Conservation (phyloP, 2,888 invertebrate genomes). For the Reticulitermes lucifugus region DNA sequence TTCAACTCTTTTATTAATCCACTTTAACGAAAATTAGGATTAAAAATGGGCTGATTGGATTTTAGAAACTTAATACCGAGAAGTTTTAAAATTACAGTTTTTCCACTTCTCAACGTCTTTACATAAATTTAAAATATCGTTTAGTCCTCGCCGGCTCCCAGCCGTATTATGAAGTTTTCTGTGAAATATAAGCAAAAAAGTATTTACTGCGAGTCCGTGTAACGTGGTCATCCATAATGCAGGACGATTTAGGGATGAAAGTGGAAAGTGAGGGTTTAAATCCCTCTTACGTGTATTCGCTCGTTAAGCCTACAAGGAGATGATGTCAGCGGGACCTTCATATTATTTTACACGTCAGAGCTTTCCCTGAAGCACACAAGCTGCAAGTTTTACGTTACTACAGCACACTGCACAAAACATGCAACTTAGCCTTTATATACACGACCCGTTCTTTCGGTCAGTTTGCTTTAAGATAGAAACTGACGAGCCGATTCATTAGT, state of each 20-base stretch:
- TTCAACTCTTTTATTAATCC: no score
- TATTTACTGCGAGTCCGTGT: not conserved
- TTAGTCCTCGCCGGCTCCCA: not conserved
- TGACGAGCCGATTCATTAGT: no score
- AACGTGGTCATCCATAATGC: conserved; percentile 15
- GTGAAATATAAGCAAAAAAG: not conserved
- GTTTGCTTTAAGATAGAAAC: no score
- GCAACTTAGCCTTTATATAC: not conserved
- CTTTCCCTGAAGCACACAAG: no score
- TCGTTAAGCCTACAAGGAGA: not conserved
- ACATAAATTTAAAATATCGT: not conserved
- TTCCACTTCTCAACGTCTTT: not conserved
- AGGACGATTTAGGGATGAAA: not conserved
- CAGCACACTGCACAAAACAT: not conserved
- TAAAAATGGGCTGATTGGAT: no score
- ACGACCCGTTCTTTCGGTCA: no score
- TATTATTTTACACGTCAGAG: not conserved
- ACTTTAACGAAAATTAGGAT: no score
- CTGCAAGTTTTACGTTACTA: not conserved
- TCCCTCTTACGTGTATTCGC: not conserved
- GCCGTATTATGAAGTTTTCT: not conserved
- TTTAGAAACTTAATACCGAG: no score
- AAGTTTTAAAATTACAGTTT: no score
- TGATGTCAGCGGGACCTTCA: not conserved
- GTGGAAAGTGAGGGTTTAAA: not conserved